A percentile compares a stretch with the other conserved stretches of the same genome.
Evolutionary conservation across 2,797 vertebrate species (phyloP).

Genomic region (Falco cherrug): DNA sequence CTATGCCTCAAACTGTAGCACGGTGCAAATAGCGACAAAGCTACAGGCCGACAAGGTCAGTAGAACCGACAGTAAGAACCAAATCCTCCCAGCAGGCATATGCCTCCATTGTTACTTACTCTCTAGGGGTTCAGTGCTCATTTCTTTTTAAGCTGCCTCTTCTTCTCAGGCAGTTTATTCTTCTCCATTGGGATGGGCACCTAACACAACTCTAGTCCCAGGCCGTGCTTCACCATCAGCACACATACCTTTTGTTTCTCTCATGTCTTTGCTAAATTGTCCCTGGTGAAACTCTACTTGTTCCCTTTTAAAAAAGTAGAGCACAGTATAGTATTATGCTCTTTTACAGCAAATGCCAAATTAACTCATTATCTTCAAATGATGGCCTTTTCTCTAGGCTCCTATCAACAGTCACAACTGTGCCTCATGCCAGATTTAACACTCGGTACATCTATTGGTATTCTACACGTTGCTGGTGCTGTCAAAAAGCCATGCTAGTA

Average conservation of each 20-base stretch:
- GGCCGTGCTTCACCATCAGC: neutral
- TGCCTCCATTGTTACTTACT: neutral
- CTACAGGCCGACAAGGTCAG: neutral
- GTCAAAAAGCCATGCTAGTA: neutral
- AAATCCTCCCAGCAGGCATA: neutral
- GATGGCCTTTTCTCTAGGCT: neutral
- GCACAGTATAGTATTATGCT: neutral
- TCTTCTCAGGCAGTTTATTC: neutral
- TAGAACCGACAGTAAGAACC: neutral
- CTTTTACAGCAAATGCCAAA: neutral
- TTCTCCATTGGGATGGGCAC: neutral
- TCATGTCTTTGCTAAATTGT: neutral
- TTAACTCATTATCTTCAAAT: neutral
- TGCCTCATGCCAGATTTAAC: neutral
- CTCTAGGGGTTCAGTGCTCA: neutral
- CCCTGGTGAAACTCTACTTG: neutral
- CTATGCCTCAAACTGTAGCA: neutral
- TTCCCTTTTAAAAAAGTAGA: neutral
- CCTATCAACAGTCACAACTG: neutral
- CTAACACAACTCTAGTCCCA: neutral
- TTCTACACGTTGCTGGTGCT: neutral
- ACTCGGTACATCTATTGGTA: neutral
- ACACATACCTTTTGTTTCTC: neutral
- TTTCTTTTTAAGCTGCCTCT: neutral
- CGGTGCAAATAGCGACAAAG: neutral